Evolutionary conservation across 2,888 invertebrate genomes (phyloP), one percentile per base, ranked within the genome.

Genomic region (Polietes domitor): DNA sequence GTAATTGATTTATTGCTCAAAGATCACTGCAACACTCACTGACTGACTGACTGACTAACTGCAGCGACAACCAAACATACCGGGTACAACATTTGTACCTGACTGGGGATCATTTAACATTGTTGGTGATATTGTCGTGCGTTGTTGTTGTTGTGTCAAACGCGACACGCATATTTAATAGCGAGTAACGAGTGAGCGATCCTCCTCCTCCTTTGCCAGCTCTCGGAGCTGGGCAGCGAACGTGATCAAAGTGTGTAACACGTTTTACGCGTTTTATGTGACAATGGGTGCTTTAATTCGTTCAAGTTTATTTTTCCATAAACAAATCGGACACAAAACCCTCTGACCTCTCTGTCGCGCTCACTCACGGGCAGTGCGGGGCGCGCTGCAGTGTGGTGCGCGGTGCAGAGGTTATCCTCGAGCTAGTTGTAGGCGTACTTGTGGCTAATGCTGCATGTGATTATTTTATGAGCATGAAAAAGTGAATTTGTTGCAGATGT

Each of bases 241-340:
- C 84, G 84, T 84, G 84, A 81, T 84, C 73, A 73, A 79, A 78
- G 84, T 79, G 84, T 81, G 84, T 76, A 78, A 76, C 78, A 84
- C 78, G 81, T 81, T 84, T 77, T 75, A 80, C 26, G 77, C 80
- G 37, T 75, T 81, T 68, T 21, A 61, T 37, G 65, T 76, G 72
- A 78, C 83, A 84, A 84, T 78, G 75, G 75, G 77, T 84, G 77
- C 72, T 76, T 84, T 80, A 80, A 80, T 83, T 75, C 77, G 75
- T 80, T 80, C 83, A 84, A 81, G 77, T 78, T 80, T 83, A 71
- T 58, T 28, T 77, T 65, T 28, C n/a, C 19, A 41, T 21, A 53
- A 77, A 80, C 53, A 79, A 77, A 76, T 61, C 41, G 58, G 21
- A n/a, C 17, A 15, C 63, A 32, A 32, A 15, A 37, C 32, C 32